Conservation (phyloP, 2,113 vertebrate genomes). For the Siphamia tubifer region DNA sequence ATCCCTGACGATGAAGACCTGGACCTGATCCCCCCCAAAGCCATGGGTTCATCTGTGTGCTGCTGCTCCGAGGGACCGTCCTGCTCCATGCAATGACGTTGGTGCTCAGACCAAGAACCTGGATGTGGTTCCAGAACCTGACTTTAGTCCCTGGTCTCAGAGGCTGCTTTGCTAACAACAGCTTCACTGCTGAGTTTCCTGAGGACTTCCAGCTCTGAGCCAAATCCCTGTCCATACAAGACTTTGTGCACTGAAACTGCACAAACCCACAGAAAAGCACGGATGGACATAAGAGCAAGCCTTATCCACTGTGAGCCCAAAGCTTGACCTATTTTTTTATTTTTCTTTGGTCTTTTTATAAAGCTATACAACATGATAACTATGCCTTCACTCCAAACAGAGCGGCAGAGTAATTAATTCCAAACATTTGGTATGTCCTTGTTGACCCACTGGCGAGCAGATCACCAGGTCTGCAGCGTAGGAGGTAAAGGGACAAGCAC, state of each 20-base stretch:
- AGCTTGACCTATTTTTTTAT: conserved; percentile 50
- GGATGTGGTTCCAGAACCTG: conserved; percentile 8
- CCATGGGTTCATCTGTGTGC: conserved; percentile 83
- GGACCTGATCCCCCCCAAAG: conserved; percentile 96
- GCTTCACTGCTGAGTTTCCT: conserved; percentile 35
- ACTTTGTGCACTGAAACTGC: background rate
- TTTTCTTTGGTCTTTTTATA: conserved; percentile 36
- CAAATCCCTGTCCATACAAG: conserved; percentile 11
- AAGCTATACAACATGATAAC: conserved; percentile 23
- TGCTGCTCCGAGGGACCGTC: conserved; percentile 82
- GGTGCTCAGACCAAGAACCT: background rate
- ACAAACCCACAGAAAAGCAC: conserved; percentile 1
- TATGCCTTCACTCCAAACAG: conserved; percentile 1
- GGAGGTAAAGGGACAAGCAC: background rate
- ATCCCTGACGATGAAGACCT: conserved; percentile 96
- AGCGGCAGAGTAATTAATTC: background rate
- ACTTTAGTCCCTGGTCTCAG: conserved; percentile 12
- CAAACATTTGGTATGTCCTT: background rate
- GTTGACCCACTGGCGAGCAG: background rate
- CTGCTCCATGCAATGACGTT: conserved; percentile 86
- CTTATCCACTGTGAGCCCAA: conserved; percentile 74
- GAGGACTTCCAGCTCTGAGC: conserved; percentile 42
- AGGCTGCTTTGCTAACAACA: conserved; percentile 19
- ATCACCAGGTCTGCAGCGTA: conserved; percentile 7
- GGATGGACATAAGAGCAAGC: conserved; percentile 51